Evolutionary conservation across 2,888 invertebrate genomes (phyloP), one percentile per base, ranked within the genome.

Genomic region (Tricholauxania praeusta): DNA sequence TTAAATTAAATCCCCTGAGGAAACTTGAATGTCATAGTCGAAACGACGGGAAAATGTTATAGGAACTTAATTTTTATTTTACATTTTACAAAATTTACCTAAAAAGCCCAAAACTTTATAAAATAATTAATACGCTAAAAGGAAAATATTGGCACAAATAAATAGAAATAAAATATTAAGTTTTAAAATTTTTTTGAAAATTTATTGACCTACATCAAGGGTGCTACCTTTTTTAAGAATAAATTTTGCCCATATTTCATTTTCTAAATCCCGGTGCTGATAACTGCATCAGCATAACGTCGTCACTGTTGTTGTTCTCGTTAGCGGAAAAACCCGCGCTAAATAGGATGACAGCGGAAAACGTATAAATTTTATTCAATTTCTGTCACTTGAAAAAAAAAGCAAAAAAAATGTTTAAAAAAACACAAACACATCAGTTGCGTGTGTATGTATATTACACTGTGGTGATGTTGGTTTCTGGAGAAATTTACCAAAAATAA

Each of bases 331-430:
- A 68, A 68, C 14, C 68, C 68, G 47, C 51, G 59, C 22, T 55
- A 39, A 68, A 51, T 51, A 15, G 22, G 15, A 19, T 65, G 22
- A 51, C 51, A 49, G 22, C 59, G 28, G 19, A 57, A 55, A 68
- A 68, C 68, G 59, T 32, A 68, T 68, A 68, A 68, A 68, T 68
- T 59, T 68, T 48, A 59, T 68, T 57, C 68, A 68, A 68, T 68
- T 57, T 48, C 48, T 19, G 68, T 68, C 52, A 39, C 53, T 39
- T n/a, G 12, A 39, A 19, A 10, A n/a, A 49, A 57, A n/a, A 47
- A 7, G 47, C 14, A n/a, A 47, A 62, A 15, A 47, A 32, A 39
- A 62, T 15, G 8, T 14, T 14, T 12, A 7, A 28, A n/a, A 28
- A 47, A 15, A 39, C 19, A 19, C 19, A 55, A 12, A 55, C 55